Evolutionary conservation across 1,140 invertebrate species (phyloP), one percentile per base, ranked within the genome.

Genomic region (Trichomalopsis sarcophagae): DNA sequence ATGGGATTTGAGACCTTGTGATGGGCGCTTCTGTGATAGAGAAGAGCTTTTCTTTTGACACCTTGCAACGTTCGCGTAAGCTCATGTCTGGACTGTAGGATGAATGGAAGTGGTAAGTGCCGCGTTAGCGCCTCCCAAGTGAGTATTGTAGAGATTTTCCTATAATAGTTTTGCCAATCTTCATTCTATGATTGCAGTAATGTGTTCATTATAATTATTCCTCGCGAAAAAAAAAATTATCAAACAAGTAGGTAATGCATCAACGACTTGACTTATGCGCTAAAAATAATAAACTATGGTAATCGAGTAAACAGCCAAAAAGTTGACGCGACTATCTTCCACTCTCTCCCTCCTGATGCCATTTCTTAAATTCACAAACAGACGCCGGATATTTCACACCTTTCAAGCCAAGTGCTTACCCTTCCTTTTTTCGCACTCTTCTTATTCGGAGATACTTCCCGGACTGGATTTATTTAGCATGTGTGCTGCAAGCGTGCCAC

Each of bases 391-490:
- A 84, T 89, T 88, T 87, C 86, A 73, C 89, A 90, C 89, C 88
- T 90, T 87, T 84, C 66, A 66, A 77, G 23, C 55, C 73, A 9
- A 83, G 36, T 50, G 50, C 80, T 82, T 36, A 2, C 62, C 10
- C 17, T 11, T 11, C 30, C 6, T 36, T 66, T 1, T 74, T n/a
- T 82, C 40, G 14, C 21, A 47, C 75, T 69, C 62, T 33, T 84
- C 62, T 77, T 71, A 78, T 66, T 86, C 76, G 40, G 11, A 44
- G 85, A 84, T 84, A 87, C 86, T 79, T 85, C 81, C 69, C 76
- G 82, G 82, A 82, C 84, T 84, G 88, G 86, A 89, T 89, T 89
- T 90, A 89, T 89, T 87, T 88, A 87, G 79, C 87, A 30, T 73
- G 40, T 80, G 69, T 17, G 21, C n/a, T 13, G 36, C 69, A 33